Conservation (phyloP, 30 jellyfish, hydroid and myxozoan species). For the Sanderia malayensis region DNA sequence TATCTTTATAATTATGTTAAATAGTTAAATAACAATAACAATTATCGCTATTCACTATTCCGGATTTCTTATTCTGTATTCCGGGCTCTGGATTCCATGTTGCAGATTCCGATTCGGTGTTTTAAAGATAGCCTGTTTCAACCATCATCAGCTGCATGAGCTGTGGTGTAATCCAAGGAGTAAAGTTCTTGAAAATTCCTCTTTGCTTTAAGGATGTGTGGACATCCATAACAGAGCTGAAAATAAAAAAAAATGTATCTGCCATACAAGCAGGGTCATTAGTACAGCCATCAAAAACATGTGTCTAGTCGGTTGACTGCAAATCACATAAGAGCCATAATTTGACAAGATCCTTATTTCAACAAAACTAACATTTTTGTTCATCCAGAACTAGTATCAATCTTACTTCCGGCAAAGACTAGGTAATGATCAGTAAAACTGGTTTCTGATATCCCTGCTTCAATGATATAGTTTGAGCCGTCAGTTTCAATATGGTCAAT, state of each 20-base stretch:
- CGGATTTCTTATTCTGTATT: too few species aligned
- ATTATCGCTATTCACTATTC: too few species aligned
- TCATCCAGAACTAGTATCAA: slow-evolving; percentile 1
- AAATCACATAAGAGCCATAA: slow-evolving; percentile 15
- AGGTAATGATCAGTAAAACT: slow-evolving; percentile 21
- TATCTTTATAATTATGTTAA: too few species aligned
- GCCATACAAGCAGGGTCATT: slow-evolving; percentile 19
- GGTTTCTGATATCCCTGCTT: slow-evolving; percentile 24
- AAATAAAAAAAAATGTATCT: background rate
- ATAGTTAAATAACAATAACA: too few species aligned
- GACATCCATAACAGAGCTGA: slow-evolving; percentile 7
- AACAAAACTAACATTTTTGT: slow-evolving; percentile 1
- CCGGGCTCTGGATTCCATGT: too few species aligned
- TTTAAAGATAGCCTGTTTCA: too few species aligned
- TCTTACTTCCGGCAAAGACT: background rate
- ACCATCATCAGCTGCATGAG: slow-evolving; percentile 21
- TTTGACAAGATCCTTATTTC: slow-evolving; percentile 4
- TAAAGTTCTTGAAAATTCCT: slow-evolving; percentile 12
- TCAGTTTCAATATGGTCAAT: slow-evolving; percentile 37
- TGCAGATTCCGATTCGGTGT: too few species aligned
- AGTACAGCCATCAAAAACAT: background rate
- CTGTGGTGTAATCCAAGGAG: slow-evolving; percentile 40
- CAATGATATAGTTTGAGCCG: slow-evolving; percentile 27
- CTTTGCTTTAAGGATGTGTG: slow-evolving; percentile 26
- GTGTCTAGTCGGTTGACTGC: slow-evolving; percentile 13